Base-by-base conservation (phyloP, 1,140 invertebrate genomes). In the Lerema accius region DNA sequence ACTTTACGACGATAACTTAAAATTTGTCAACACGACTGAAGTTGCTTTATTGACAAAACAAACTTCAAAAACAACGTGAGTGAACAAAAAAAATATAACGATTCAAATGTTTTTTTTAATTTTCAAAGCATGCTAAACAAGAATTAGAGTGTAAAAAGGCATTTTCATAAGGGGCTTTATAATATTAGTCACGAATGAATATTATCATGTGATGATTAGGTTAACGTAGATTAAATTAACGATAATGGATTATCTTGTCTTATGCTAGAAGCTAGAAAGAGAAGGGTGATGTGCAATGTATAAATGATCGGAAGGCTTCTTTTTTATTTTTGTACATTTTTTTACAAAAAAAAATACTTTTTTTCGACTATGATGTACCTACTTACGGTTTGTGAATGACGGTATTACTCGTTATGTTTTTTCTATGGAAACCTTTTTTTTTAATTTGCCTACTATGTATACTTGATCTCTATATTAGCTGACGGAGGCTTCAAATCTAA, bases 181-280 rank as follows among this genome's bases (percentile, higher is more conserved):
- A 65, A 59, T 56, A 48, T 7, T 67, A 76, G 71, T 76, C 69
- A 71, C 51, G 51, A 55, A 55, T 55, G 51, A 55, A 15, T 39
- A 51, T 73, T 32, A 65, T 71, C 64, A 67, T 80, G 78, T 81
- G 78, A 81, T 81, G 53, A 42, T 55, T 81, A 78, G 76, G 19
- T 71, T 72, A 72, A 58, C 43, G 13, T 76, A 74, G 66, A 28
- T 63, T 59, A 63, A 58, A 65, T 45, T 68, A 49, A 42, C 35
- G 46, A 28, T 49, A 13, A 37, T 66, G 17, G 19, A 42, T 26
- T n/a, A 23, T 23, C 17, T 46, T 28, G 51, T 55, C 19, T 42
- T 42, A 42, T 39, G 49, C 48, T 53, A 53, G 39, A 42, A 15
- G 19, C 13, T 62, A 32, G 37, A 50, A 61, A 49, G 45, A 46